phyloP scores from a whole-genome alignment of 2,113 vertebrate species.

The Nothobranchius furzeri region DNA sequence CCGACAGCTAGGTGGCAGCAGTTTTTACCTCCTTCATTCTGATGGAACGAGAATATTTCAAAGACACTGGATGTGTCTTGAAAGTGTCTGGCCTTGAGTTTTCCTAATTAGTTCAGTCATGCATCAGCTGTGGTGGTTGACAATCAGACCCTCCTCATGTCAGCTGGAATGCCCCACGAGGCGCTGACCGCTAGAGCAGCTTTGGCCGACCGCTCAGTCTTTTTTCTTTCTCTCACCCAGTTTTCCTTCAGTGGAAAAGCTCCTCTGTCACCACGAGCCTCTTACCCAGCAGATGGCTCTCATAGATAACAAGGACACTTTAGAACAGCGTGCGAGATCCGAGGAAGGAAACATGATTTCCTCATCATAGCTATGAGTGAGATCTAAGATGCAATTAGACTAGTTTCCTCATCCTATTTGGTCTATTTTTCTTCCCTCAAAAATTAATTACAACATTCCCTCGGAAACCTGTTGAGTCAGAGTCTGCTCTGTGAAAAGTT shows the following conservation, averaged over 20 bases:
- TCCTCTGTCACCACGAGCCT: slow-evolving; percentile 24
- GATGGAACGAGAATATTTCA: no score
- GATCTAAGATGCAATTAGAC: slow-evolving; percentile 20
- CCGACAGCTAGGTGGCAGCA: no score
- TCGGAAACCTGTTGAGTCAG: slow-evolving; percentile 24
- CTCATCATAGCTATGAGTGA: not conserved
- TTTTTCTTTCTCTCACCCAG: slow-evolving; percentile 26
- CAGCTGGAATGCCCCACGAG: slow-evolving; percentile 42
- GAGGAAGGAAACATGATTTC: slow-evolving; percentile 22
- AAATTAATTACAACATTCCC: not conserved
- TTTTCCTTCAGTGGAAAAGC: slow-evolving; percentile 11
- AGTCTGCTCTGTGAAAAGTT: slow-evolving; percentile 5
- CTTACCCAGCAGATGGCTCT: slow-evolving; percentile 36
- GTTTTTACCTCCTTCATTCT: no score
- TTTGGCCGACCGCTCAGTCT: slow-evolving; percentile 14
- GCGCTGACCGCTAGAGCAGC: slow-evolving; percentile 41
- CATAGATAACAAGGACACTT: slow-evolving; percentile 36
- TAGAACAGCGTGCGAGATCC: slow-evolving; percentile 4
- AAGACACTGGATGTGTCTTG: no score
- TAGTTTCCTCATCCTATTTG: not conserved
- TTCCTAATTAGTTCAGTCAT: no score
- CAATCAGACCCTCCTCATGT: slow-evolving; percentile 32
- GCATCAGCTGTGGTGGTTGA: slow-evolving; percentile 56
- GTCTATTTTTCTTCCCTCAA: not conserved
- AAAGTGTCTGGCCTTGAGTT: no score